phyloP scores from a whole-genome alignment of 1,140 invertebrate species.

The Aphaenogaster rudis region DNA sequence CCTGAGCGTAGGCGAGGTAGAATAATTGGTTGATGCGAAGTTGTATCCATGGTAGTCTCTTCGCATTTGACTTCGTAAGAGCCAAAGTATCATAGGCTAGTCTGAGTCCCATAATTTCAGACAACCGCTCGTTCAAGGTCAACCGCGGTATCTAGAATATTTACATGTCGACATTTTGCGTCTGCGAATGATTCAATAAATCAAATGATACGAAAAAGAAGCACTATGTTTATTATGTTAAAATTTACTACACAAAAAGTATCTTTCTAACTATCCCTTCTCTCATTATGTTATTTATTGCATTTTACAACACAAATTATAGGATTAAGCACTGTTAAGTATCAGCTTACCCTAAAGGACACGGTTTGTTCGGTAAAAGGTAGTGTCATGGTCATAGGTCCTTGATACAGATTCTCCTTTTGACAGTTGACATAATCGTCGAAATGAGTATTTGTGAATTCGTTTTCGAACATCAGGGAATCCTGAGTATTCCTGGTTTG shows the following conservation, averaged over 20 bases:
- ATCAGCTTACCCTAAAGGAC: conserved; percentile 63
- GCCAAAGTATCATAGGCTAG: conserved; percentile 79
- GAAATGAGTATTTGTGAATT: conserved; percentile 54
- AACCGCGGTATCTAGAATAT: conserved; percentile 72
- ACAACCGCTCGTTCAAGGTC: conserved; percentile 77
- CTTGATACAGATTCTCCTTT: conserved; percentile 56
- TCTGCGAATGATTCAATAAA: conserved; percentile 38
- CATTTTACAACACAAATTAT: not conserved
- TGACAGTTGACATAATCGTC: conserved; percentile 72
- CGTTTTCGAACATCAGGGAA: conserved; percentile 35
- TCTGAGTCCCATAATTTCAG: conserved; percentile 77
- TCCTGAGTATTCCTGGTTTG: conserved; percentile 55
- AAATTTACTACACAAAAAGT: not conserved
- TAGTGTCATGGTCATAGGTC: conserved; percentile 63
- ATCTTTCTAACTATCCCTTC: not conserved
- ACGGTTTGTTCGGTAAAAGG: conserved; percentile 66
- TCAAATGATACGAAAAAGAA: not conserved
- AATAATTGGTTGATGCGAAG: conserved; percentile 73
- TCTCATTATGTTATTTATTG: conserved; percentile 14
- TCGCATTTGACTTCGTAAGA: conserved; percentile 52
- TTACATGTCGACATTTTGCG: conserved; percentile 28
- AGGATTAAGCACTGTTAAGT: not conserved
- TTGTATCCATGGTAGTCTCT: conserved; percentile 76
- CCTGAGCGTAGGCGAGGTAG: conserved; percentile 80
- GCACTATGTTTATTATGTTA: conserved; percentile 8